phyloP scores from a whole-genome alignment of 2,888 invertebrate genomes.

The Alcis repandata region DNA sequence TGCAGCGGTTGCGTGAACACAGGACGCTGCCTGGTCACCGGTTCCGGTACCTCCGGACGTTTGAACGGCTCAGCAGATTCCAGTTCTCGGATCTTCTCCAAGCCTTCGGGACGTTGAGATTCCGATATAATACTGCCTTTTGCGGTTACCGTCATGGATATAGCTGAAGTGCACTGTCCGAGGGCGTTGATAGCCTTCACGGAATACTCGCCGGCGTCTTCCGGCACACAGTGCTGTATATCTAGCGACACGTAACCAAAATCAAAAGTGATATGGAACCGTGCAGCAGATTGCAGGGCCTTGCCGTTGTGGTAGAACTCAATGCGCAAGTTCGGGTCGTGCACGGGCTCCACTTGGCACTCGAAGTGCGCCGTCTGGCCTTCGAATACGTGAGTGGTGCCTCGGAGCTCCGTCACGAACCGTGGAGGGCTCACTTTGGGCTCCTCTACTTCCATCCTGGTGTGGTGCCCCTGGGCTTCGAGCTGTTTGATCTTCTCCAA shows the following conservation, averaged over 20 bases:
- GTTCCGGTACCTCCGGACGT: slow-evolving; percentile 92
- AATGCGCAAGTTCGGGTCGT: slow-evolving; percentile 95
- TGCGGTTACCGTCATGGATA: slow-evolving; percentile 93
- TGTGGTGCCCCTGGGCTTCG: slow-evolving; percentile 94
- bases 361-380: slow-evolving; percentile 98
- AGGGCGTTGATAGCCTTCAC: slow-evolving; percentile 96
- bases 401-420: slow-evolving; percentile 94
- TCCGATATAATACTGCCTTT: slow-evolving; percentile 95
- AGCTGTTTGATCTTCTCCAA: slow-evolving; percentile 95
- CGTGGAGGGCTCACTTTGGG: slow-evolving; percentile 92
- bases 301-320: slow-evolving; percentile 97
- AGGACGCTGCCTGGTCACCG: slow-evolving; percentile 95
- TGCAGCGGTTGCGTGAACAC: slow-evolving; percentile 98
- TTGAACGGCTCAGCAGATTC: slow-evolving; percentile 93
- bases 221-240: slow-evolving; percentile 96
- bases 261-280: slow-evolving; percentile 98
- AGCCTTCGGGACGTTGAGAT: slow-evolving; percentile 97
- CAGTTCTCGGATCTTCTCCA: slow-evolving; percentile 95
- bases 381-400: slow-evolving; percentile 95
- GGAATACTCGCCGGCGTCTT: slow-evolving; percentile 98
- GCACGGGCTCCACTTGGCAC: slow-evolving; percentile 96
- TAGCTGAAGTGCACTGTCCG: slow-evolving; percentile 95
- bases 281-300: slow-evolving; percentile 94
- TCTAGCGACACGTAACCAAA: slow-evolving; percentile 99
- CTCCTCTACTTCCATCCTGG: slow-evolving; percentile 93